These are phyloP conservation scores for Teinopalpus imperialis DNA, from an alignment of 2,888 invertebrate species.

Conservation along the genomic window DNA sequence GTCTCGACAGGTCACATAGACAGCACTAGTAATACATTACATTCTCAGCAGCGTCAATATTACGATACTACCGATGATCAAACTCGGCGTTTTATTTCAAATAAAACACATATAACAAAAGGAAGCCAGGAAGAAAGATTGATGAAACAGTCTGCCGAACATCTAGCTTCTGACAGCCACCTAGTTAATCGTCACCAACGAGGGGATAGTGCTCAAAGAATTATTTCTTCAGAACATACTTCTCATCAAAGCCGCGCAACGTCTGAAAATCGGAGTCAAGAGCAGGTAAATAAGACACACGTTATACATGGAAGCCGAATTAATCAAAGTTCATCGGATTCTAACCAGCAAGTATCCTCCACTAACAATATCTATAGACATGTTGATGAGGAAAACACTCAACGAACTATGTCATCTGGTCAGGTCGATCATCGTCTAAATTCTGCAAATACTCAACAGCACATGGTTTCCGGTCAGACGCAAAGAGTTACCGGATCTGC, in stretches of 20 bases:
- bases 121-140: constrained; percentile 30
- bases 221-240: constrained; percentile 44
- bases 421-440: constrained; percentile 14
- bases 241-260: constrained; percentile 14
- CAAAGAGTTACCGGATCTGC: constrained; percentile 23
- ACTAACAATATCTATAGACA: constrained; percentile 7
- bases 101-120: constrained; percentile 33
- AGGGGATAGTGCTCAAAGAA: constrained; percentile 43
- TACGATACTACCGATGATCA: constrained; percentile 23
- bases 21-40: constrained; percentile 19
- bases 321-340: constrained; percentile 12
- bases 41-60: constrained; percentile 23
- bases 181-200: constrained; percentile 31
- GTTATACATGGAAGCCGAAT: constrained; percentile 21
- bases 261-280: constrained; percentile 15
- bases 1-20: constrained; percentile 21
- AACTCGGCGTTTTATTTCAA: constrained; percentile 27
- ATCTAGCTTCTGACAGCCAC: constrained; percentile 28
- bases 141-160: constrained; percentile 26
- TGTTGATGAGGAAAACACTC: constrained; percentile 5
- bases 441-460: constrained; percentile 32
- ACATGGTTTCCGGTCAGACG: constrained; percentile 21
- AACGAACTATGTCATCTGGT: constrained; percentile 14
- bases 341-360: constrained; percentile 14
- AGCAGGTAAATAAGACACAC: constrained; percentile 15